Evolutionary conservation across 2,113 vertebrate species (phyloP).

Genomic region (Emydura subglobosa): DNA sequence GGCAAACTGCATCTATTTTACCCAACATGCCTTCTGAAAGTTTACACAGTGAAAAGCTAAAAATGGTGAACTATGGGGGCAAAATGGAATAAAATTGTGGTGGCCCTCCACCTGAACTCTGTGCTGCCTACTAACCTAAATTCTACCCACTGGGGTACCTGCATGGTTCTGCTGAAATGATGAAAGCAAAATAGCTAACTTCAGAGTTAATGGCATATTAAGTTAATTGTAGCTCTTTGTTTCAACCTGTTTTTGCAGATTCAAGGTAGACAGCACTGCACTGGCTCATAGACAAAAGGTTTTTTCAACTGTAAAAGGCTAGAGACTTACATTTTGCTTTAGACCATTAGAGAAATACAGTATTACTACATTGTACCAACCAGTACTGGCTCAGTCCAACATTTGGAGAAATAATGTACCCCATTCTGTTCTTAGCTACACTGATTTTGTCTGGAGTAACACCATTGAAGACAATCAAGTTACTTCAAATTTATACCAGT

Average conservation of each 20-base stretch:
- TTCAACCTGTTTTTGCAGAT: slow-evolving; percentile 21
- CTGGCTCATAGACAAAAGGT: slow-evolving; percentile 6
- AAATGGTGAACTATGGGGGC: slow-evolving; percentile 7
- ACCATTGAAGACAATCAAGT: background rate
- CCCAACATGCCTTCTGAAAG: background rate
- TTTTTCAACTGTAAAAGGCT: background rate
- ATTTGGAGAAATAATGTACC: background rate
- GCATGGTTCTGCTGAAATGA: slow-evolving; percentile 22
- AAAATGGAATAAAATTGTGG: slow-evolving; percentile 8
- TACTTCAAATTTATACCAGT: background rate
- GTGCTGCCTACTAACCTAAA: background rate
- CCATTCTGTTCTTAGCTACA: background rate
- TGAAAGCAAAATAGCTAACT: slow-evolving; percentile 34
- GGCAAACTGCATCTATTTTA: slow-evolving; percentile 16
- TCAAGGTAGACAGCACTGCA: slow-evolving; percentile 38
- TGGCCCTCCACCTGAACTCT: background rate
- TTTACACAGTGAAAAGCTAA: slow-evolving; percentile 1
- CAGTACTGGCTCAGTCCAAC: background rate
- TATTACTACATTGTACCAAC: background rate
- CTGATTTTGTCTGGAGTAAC: background rate
- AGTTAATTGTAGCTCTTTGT: slow-evolving; percentile 35
- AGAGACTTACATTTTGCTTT: slow-evolving; percentile 10
- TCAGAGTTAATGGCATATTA: slow-evolving; percentile 49
- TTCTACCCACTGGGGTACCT: slow-evolving; percentile 21
- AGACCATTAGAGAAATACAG: background rate